Evolutionary conservation across 2,888 invertebrate genomes (phyloP), one percentile per base, ranked within the genome.

Genomic region (Hypsopygia costalis): DNA sequence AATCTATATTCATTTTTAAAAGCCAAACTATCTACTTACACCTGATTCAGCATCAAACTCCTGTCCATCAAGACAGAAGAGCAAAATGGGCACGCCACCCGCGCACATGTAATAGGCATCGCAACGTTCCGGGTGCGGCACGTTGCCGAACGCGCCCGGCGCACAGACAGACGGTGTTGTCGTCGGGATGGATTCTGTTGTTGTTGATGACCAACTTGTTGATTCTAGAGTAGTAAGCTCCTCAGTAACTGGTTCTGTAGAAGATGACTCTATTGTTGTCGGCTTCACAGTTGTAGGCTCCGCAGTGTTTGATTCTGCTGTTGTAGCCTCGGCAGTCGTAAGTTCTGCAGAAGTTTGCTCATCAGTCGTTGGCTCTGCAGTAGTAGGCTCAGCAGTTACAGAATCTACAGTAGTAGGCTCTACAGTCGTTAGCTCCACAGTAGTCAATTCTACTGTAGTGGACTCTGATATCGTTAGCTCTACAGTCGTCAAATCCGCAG

Each of bases 401-500:
- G 10, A 1, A 1, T 30, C 29, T 11, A 9, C 11, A 10, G 10
- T 30, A 6, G 29, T 30, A 1, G 10, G 1, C 29, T 30, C 29
- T 10, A n/a, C 11, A 10, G 10, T 30, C 29, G 29, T 22, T 22
- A 22, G 10, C 7, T 8, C 22, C 10, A 11, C 11, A 10, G 34
- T 10, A 5, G 29, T 30, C 3, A 41, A 47, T 11, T 6, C 20
- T 5, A 10, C 12, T 21, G 12, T 38, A 0, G 21, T 11, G 9
- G 30, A 10, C 11, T 34, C 31, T 8, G 25, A 25, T 10, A 11
- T 34, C 7, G 9, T 33, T 25, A 11, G 35, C 31, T 38, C 31
- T 9, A 36, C 25, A 12, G 33, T 41, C 3, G 34, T 40, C n/a
- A 37, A 6, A 0, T 27, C 10, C n/a, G 31, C 25, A 7, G 40